Evolutionary conservation across 2,888 invertebrate genomes (phyloP), one percentile per base, ranked within the genome.

Genomic region (Andrena dorsata): DNA sequence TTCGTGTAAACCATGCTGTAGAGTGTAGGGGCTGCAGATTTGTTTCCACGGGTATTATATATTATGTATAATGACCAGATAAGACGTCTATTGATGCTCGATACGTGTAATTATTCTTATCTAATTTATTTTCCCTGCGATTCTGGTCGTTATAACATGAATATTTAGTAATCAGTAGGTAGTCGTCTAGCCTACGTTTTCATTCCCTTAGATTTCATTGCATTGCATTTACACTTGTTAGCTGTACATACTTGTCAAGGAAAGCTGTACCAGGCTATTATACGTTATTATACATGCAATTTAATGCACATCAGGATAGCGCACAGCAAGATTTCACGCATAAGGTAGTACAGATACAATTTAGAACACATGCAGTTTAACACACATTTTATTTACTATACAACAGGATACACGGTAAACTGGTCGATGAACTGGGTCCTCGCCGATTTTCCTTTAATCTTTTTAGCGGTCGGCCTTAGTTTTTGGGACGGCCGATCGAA

Each of bases 21-120:
- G 41, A 41, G 13, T 13, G 53, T 61, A 41, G 78, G 70, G 64
- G 64, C 73, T 64, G 61, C 73, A 53, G 56, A 51, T 74, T 65
- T 60, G 53, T 66, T 65, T 68, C 64, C 66, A 47, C 60, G 26
- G 10, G 20, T 20, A 49, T 65, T 61, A 69, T 60, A 32, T 35
- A 35, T 35, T 41, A 41, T 41, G 41, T 41, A 13, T 61, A 47
- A 71, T 76, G 51, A 70, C 32, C 51, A 68, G 49, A 61, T 60
- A 23, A 8, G 28, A 10, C 47, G n/a, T 66, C 53, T 32, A 70
- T 66, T 47, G 47, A 32, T 32, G 41, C 49, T 32, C 16, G 66
- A 79, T 49, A 23, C 4, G n/a, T 23, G 16, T 32, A n/a, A 69
- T 69, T 49, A 30, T 47, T 30, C 63, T n/a, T 49, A 6, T 56